These are phyloP conservation scores for Heterohyrax brucei DNA, from an alignment of 2,797 vertebrate genomes.

Conservation along the genomic window DNA sequence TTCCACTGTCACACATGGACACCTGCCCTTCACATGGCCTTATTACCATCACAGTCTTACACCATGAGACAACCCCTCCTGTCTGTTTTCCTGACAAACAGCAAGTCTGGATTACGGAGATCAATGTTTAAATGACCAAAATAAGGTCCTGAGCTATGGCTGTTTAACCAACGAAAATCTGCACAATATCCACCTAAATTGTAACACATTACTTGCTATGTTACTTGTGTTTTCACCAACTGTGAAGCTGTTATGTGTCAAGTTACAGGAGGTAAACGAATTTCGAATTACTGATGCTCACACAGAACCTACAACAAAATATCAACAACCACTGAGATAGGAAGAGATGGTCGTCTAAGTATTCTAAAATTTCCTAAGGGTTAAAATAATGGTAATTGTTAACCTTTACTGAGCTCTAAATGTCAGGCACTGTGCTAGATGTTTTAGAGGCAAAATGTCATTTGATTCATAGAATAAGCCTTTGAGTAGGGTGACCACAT, in stretches of 20 bases:
- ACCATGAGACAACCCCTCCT: not conserved
- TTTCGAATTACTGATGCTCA: constrained; percentile 10
- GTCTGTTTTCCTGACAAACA: constrained; percentile 14
- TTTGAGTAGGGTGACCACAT: not conserved
- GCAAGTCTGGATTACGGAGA: constrained; percentile 21
- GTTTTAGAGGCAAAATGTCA: not conserved
- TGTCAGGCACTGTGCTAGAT: not conserved
- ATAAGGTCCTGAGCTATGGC: not conserved
- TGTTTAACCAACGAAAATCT: not conserved
- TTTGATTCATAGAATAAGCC: not conserved
- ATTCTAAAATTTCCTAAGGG: not conserved
- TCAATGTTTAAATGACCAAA: constrained; percentile 2
- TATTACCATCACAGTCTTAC: not conserved
- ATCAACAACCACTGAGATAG: not conserved
- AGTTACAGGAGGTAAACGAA: constrained; percentile 7
- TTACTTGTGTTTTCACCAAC: constrained; percentile 6
- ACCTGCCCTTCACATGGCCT: not conserved
- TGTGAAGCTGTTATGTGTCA: not conserved
- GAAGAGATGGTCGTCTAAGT: not conserved
- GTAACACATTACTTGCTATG: not conserved
- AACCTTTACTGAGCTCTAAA: not conserved
- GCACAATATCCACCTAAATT: constrained; percentile 15
- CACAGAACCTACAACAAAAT: not conserved
- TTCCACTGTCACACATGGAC: not conserved
- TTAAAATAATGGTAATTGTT: not conserved